phyloP scores from a whole-genome alignment of 1,140 invertebrate genomes.

The Hypsibius dujardini region DNA sequence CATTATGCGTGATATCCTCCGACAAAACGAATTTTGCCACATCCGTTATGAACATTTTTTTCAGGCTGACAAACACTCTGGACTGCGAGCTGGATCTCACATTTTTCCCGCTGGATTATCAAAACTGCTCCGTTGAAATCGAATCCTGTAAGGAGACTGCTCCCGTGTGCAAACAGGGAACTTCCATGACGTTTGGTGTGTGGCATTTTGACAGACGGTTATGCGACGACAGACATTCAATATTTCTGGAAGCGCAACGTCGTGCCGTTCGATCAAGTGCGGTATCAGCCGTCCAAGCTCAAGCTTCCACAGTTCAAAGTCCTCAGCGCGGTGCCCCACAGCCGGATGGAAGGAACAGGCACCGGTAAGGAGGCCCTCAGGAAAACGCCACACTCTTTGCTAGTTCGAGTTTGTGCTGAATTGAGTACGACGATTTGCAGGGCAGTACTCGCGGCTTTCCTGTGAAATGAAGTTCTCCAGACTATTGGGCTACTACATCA shows the following conservation, averaged over 20 bases:
- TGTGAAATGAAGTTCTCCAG: constrained; percentile 93
- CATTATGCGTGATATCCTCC: constrained; percentile 21
- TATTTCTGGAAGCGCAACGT: not conserved
- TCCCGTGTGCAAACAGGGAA: no score
- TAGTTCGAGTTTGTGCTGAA: not conserved
- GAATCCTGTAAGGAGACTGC: not conserved
- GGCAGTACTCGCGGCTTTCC: constrained; percentile 90
- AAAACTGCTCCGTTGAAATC: constrained; percentile 14
- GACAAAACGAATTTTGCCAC: constrained; percentile 17
- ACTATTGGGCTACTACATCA: constrained; percentile 95
- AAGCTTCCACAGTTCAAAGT: constrained; percentile 14
- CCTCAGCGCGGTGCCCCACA: not conserved
- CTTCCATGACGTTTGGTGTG: no score
- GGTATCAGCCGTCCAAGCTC: not conserved
- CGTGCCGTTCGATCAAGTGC: not conserved
- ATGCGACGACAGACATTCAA: constrained; percentile 4
- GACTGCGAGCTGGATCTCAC: constrained; percentile 1
- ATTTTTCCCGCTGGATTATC: constrained; percentile 13
- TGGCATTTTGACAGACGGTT: not conserved
- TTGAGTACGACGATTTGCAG: constrained; percentile 36
- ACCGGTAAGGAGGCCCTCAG: not conserved
- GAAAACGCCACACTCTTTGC: not conserved
- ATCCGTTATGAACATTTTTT: not conserved
- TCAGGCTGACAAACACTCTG: not conserved
- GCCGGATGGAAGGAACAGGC: constrained; percentile 2